Percentiles rank a stretch among this genome's conserved stretches.
Evolutionary conservation across 2,888 invertebrate species (phyloP).

Genomic region (Ormyrus nitidulus): DNA sequence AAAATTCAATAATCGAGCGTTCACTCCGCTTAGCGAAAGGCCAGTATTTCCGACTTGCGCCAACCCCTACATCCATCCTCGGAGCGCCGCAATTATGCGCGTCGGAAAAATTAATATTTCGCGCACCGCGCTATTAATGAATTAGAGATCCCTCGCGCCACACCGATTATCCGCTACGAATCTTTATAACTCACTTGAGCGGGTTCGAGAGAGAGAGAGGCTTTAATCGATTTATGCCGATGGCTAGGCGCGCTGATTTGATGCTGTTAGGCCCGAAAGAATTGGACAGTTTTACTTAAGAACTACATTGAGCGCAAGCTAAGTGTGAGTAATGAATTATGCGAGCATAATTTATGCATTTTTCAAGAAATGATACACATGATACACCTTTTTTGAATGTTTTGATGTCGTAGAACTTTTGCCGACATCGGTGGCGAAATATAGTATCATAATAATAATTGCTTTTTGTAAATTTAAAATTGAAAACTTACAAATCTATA

Average conservation of each 20-base stretch:
- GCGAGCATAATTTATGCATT: too few species aligned
- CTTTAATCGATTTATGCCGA: slow-evolving; percentile 33
- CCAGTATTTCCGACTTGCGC: slow-evolving; percentile 1
- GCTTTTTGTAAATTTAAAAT: too few species aligned
- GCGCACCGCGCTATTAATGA: slow-evolving; percentile 61
- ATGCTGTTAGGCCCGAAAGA: slow-evolving; percentile 1
- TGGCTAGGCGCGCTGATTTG: slow-evolving; percentile 24
- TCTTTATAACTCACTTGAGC: slow-evolving; percentile 54
- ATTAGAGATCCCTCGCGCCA: slow-evolving; percentile 58
- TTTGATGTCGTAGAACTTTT: too few species aligned
- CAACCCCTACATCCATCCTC: too few species aligned
- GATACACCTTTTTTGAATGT: too few species aligned
- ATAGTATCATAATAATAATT: too few species aligned
- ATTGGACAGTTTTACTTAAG: not conserved
- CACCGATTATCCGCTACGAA: slow-evolving; percentile 58
- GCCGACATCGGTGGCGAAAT: too few species aligned
- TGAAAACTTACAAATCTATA: too few species aligned
- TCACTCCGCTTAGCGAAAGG: not conserved
- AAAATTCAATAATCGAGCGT: slow-evolving; percentile 4
- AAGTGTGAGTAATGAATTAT: too few species aligned
- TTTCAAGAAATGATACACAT: too few species aligned
- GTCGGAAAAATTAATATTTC: slow-evolving; percentile 61
- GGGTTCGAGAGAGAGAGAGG: not conserved
- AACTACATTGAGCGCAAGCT: too few species aligned
- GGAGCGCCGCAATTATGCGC: slow-evolving; percentile 59